These are phyloP conservation scores for Mythimna pallens DNA, from an alignment of 2,888 invertebrate genomes.

Conservation along the genomic window DNA sequence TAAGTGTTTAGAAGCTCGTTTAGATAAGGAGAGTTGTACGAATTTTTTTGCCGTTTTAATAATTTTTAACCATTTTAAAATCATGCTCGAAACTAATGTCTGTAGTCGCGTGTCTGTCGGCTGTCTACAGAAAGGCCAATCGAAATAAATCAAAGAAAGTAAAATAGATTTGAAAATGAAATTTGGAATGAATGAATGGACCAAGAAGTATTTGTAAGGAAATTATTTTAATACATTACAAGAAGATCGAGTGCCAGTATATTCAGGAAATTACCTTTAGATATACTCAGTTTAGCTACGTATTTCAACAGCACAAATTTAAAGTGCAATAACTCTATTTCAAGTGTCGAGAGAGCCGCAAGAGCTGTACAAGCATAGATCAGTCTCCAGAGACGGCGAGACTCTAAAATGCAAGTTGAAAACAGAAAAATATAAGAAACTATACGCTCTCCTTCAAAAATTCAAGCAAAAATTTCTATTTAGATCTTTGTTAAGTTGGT, in stretches of 20 bases:
- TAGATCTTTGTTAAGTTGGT: constrained; percentile 80
- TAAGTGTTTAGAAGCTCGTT: constrained; percentile 76
- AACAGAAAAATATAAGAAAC: constrained; percentile 77
- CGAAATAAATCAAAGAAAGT: constrained; percentile 66
- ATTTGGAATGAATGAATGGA: constrained; percentile 63
- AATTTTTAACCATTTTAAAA: constrained; percentile 60
- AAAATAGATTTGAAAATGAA: constrained; percentile 65
- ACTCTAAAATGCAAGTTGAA: constrained; percentile 82
- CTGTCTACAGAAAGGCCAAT: constrained; percentile 69
- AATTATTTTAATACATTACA: constrained; percentile 87
- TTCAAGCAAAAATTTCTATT: constrained; percentile 86
- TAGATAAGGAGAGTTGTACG: constrained; percentile 82
- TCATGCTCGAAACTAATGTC: constrained; percentile 78
- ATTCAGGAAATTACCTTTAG: constrained; percentile 70
- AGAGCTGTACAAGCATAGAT: constrained; percentile 79
- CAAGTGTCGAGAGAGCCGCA: constrained; percentile 79
- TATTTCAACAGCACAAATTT: constrained; percentile 75
- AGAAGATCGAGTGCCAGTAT: constrained; percentile 78
- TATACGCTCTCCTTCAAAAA: constrained; percentile 77
- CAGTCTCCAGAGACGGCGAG: constrained; percentile 74
- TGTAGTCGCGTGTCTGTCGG: constrained; percentile 67
- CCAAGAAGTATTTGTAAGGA: constrained; percentile 63
- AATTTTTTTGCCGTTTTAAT: constrained; percentile 65
- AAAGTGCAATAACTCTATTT: constrained; percentile 83
- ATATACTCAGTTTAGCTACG: constrained; percentile 70